Base-by-base conservation (phyloP, 2,113 vertebrate genomes). In the Serranochromis macrocephalus region DNA sequence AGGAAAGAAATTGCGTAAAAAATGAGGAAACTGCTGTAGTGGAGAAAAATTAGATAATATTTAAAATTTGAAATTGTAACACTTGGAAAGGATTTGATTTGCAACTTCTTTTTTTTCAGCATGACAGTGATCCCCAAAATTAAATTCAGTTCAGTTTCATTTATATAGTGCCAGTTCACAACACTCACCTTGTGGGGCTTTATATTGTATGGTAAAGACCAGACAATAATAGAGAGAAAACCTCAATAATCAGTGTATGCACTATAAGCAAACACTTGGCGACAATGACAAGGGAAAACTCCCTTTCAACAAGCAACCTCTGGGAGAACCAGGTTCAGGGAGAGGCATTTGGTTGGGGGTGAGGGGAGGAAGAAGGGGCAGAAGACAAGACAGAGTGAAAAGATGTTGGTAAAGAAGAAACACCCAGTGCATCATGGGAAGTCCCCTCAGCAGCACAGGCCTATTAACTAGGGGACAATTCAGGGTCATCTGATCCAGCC, bases 21-120 rank as follows among this genome's bases (percentile, higher is more conserved):
- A 61, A 33, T 19, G 3, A 19, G 16, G 57, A 61, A 61, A 61
- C 57, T 61, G 57, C 9, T 33, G 29, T 7, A 61, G 57, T 33
- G 8, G 3, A 61, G 3, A 61, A 17, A 58, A 9, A 61, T 33
- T 7, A 4, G 16, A 33, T 36, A 9, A 33, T 10, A 38, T 66
- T 66, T 36, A 12, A n/a, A n/a, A n/a, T n/a, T 66, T 66, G 33
- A 66, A 66, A 21, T 38, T 66, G 33, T 13, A 66, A 66, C 61
- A 38, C 61, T 7, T 2, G 7, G 33, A 66, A 38, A 66, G 0
- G 61, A 21, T 66, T 38, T 66, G 19, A 38, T 66, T 66, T 38
- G 19, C 61, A 66, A 66, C 33, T n/a, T 66, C 19, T n/a, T 66
- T 66, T 66, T 66, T 66, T 66, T 38, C 61, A 66, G 33, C 61